Evolutionary conservation across 2,888 invertebrate species (phyloP), one percentile per base, ranked within the genome.

Genomic region (Melangyna quadrimaculata): DNA sequence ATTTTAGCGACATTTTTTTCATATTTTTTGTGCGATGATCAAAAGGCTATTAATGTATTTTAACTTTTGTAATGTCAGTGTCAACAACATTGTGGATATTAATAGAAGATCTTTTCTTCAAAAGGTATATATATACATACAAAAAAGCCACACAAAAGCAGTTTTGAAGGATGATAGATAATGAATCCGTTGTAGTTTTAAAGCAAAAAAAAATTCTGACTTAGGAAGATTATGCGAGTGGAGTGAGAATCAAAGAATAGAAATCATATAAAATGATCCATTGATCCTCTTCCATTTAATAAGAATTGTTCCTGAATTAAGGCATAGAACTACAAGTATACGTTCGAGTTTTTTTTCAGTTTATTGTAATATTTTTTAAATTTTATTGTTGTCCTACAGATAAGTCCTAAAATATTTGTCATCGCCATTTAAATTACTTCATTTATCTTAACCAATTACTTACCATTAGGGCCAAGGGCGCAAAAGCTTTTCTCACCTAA

Each of bases 341-440:
- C n/a, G n/a, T 7, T n/a, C n/a, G 2, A 27, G 27, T 27, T 6
- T n/a, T n/a, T n/a, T n/a, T 7, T n/a, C 7, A 7, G 40, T 17
- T 43, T 43, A 17, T 17, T 8, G 40, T 8, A 43, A 45, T 45
- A 32, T 32, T 43, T 3, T 63, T 29, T 29, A 1, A 0, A 29
- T 45, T 29, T 10, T 10, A 5, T 17, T 43, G 4, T 24, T 35
- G 7, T 51, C 65, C 45, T 45, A 45, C 19, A 45, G 19, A 65
- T 45, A 29, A 55, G 14, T 51, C 67, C 48, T 35, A 48, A 48
- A 55, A 79, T 53, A 82, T 75, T 75, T 45, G 57, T 61, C 27
- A 75, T 32, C 80, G 59, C 80, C 67, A 67, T 72, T 57, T 69
- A 75, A 80, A 80, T 84, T 84, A 84, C 84, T 80, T 80, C 84